Percentiles rank a stretch among this genome's conserved stretches.
Evolutionary conservation across 2,113 vertebrate genomes (phyloP).

Genomic region (Oryzias melastigma): DNA sequence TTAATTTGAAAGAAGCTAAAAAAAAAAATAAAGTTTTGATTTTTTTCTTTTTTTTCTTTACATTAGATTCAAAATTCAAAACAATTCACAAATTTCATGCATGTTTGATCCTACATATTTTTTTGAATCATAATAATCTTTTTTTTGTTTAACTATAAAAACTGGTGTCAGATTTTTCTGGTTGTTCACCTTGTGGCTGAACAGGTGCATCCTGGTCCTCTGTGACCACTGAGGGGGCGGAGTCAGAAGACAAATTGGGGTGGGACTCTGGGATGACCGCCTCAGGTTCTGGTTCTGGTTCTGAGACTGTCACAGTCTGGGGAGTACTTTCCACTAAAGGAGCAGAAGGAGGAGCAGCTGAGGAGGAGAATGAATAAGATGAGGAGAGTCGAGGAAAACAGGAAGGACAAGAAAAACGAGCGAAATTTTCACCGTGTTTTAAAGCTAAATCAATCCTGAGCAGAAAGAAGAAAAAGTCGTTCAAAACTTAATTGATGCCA

Average conservation of each 20-base stretch:
- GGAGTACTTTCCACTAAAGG: slow-evolving; percentile 15
- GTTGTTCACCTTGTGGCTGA: slow-evolving; percentile 31
- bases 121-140: no score
- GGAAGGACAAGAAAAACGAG: neutral
- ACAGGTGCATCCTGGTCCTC: slow-evolving; percentile 21
- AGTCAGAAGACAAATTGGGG: neutral
- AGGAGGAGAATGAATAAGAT: neutral
- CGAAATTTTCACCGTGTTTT: neutral
- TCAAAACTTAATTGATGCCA: no score
- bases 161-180: neutral
- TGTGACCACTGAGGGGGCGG: slow-evolving; percentile 11
- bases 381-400: neutral
- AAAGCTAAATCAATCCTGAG: no score
- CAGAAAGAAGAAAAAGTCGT: neutral
- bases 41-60: no score
- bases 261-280: neutral
- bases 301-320: slow-evolving; percentile 23
- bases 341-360: neutral
- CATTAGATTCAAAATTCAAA: no score
- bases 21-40: no score
- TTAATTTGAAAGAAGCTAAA: no score
- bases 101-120: no score
- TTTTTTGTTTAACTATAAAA: no score
- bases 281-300: slow-evolving; percentile 47
- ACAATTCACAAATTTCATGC: no score